These are phyloP conservation scores for Argya squamiceps DNA, from an alignment of 2,797 vertebrate genomes.

Conservation along the genomic window DNA sequence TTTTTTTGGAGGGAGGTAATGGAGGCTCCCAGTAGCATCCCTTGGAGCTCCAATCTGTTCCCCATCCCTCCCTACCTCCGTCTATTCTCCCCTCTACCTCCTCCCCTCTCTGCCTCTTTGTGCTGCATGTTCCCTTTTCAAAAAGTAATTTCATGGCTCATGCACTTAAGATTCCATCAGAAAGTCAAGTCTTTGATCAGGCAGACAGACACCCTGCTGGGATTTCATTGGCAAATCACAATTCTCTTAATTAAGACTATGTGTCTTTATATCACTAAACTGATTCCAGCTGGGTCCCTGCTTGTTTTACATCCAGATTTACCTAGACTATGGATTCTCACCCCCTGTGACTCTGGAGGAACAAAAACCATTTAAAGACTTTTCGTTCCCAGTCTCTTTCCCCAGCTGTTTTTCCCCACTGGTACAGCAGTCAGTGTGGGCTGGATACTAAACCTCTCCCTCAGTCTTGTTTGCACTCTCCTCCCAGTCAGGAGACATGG, in stretches of 20 bases:
- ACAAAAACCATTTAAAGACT: conserved; percentile 31
- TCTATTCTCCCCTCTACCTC: background rate
- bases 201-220: conserved; percentile 76
- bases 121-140: conserved; percentile 51
- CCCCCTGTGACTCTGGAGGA: background rate
- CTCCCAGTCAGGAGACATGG: background rate
- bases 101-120: conserved; percentile 15
- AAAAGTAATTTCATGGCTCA: conserved; percentile 84
- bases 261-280: conserved; percentile 71
- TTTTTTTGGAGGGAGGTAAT: conserved; percentile 37
- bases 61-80: background rate
- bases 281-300: conserved; percentile 64
- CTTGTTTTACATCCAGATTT: conserved; percentile 69
- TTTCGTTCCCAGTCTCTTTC: background rate
- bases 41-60: background rate
- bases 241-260: conserved; percentile 82
- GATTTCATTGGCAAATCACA: conserved; percentile 80
- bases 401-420: background rate
- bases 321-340: conserved; percentile 37
- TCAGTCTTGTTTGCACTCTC: background rate
- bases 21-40: background rate
- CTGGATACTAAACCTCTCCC: background rate
- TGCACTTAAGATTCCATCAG: conserved; percentile 82
- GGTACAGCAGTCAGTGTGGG: background rate
- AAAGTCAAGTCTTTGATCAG: conserved; percentile 77